Percentiles rank a stretch among this genome's conserved stretches.
These are phyloP conservation scores for Trissonchulus sp. DNA, from an alignment of 2,888 invertebrate species.

Conservation along the genomic window DNA sequence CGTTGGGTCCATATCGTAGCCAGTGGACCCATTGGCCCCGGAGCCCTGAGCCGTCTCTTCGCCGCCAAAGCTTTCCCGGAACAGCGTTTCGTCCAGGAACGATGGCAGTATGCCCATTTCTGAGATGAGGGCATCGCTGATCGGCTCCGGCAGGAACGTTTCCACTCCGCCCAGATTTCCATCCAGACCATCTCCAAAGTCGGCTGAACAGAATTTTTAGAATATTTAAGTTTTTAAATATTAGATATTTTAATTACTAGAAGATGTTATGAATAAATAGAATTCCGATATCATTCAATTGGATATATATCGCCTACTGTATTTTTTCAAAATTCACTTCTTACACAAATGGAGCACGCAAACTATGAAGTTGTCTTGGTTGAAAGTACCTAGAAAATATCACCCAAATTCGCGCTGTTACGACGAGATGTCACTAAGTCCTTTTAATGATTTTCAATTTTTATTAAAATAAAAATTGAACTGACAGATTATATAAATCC, in stretches of 20 bases:
- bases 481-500: too few species aligned
- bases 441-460: too few species aligned
- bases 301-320: too few species aligned
- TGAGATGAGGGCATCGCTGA: constrained; percentile 4
- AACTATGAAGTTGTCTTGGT: too few species aligned
- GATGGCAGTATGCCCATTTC: background rate
- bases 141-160: background rate
- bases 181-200: background rate
- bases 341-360: too few species aligned
- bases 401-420: too few species aligned
- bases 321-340: too few species aligned
- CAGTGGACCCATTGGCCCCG: background rate
- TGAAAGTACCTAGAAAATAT: too few species aligned
- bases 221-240: background rate
- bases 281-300: too few species aligned
- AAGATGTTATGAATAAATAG: too few species aligned
- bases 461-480: too few species aligned
- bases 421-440: too few species aligned
- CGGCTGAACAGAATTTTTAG: background rate
- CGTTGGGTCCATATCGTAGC: background rate
- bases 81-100: background rate
- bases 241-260: background rate
- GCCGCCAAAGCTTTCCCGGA: background rate
- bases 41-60: background rate
- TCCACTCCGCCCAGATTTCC: background rate